phyloP scores from a whole-genome alignment of 1,140 invertebrate genomes.

The Acromyrmex heyeri region DNA sequence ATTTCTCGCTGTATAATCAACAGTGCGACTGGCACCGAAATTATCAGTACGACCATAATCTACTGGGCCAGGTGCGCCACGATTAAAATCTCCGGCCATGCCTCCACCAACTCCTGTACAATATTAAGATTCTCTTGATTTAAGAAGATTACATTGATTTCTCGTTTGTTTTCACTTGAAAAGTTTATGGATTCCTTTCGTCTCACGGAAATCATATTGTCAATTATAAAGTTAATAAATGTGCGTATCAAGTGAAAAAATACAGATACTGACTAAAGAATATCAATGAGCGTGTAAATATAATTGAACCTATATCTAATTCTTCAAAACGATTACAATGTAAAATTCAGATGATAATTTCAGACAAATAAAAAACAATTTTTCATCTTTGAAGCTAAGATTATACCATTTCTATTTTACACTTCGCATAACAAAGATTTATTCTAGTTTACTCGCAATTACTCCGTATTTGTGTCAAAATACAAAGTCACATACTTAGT shows the following conservation, averaged over 20 bases:
- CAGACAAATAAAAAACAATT: background rate
- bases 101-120: constrained; percentile 80
- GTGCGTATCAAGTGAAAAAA: background rate
- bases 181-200: constrained; percentile 18
- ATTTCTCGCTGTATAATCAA: constrained; percentile 83
- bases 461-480: background rate
- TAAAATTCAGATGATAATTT: background rate
- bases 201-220: background rate
- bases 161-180: constrained; percentile 13
- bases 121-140: constrained; percentile 42
- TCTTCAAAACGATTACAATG: background rate
- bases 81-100: constrained; percentile 84
- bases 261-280: background rate
- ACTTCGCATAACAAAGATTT: too few relatives aligned
- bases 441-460: background rate
- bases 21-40: constrained; percentile 82
- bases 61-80: constrained; percentile 82
- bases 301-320: background rate
- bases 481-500: background rate
- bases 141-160: background rate
- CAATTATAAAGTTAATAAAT: background rate
- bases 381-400: background rate
- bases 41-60: constrained; percentile 85
- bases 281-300: background rate
- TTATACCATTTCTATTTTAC: too few relatives aligned